Conservation (phyloP, 2,113 vertebrate genomes). For the Catharus minimus region DNA sequence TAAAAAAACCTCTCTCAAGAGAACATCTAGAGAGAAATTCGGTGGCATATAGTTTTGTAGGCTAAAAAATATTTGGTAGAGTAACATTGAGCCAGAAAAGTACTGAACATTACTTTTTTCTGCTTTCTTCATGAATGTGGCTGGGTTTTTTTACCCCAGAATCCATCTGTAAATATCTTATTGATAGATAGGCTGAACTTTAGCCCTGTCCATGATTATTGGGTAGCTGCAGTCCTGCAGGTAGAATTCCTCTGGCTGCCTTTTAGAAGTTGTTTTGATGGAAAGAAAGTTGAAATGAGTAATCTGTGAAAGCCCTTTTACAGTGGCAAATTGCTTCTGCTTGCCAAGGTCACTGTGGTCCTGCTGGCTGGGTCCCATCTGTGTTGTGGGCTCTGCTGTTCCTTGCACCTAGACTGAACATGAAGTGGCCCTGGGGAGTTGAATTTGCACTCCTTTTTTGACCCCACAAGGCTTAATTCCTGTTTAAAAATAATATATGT, state of each 20-base stretch:
- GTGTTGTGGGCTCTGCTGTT: not conserved
- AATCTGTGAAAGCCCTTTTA: not conserved
- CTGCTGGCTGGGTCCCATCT: not conserved
- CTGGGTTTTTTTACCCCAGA: not conserved
- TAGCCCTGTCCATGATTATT: accelerated
- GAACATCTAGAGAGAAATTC: not conserved
- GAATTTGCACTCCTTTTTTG: not conserved
- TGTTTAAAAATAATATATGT: not conserved
- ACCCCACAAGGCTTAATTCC: not conserved
- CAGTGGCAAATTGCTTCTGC: not conserved
- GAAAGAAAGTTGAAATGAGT: not conserved
- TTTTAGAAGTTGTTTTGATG: not conserved
- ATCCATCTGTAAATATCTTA: not conserved
- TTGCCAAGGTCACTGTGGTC: conserved; percentile 16
- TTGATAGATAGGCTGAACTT: not conserved
- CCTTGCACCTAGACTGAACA: not conserved
- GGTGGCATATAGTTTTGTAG: not conserved
- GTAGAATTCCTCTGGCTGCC: not conserved
- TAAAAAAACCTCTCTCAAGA: not conserved
- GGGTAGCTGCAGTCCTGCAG: not conserved
- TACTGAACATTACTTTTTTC: not conserved
- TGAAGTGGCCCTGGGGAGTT: not conserved
- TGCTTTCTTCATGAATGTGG: not conserved
- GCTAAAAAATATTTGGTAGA: not conserved
- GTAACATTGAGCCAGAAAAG: not conserved